Percentiles rank a stretch among this genome's conserved stretches.
Evolutionary conservation across 2,888 invertebrate species (phyloP).

Genomic region (Byasa hedistus): DNA sequence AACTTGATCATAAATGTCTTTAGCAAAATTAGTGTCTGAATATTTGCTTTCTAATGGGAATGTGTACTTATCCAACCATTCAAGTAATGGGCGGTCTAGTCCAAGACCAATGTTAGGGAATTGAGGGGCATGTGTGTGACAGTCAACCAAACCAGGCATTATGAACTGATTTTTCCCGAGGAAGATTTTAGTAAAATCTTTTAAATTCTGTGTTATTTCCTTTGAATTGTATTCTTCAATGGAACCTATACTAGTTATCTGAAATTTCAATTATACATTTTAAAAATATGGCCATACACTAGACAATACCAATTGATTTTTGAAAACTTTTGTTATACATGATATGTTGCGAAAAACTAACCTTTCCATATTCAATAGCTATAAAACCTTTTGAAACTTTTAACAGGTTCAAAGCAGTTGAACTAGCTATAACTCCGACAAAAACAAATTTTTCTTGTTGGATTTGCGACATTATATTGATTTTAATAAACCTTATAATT

Average conservation of each 20-base stretch:
- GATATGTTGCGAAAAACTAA: slow-evolving; percentile 44
- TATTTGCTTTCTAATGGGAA: slow-evolving; percentile 90
- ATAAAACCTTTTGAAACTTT: slow-evolving; percentile 75
- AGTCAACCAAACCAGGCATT: slow-evolving; percentile 93
- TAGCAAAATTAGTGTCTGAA: slow-evolving; percentile 83
- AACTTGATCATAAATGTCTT: slow-evolving; percentile 85
- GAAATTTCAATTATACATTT: slow-evolving; percentile 31
- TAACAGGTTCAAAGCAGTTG: slow-evolving; percentile 47
- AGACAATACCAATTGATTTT: background rate
- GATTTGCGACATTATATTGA: slow-evolving; percentile 43
- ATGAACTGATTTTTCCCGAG: slow-evolving; percentile 81
- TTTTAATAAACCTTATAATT: slow-evolving; percentile 13
- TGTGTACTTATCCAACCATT: slow-evolving; percentile 92
- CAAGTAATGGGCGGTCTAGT: slow-evolving; percentile 87
- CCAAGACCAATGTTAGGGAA: slow-evolving; percentile 92
- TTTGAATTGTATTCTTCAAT: slow-evolving; percentile 44
- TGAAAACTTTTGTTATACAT: background rate
- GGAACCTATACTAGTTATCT: slow-evolving; percentile 57
- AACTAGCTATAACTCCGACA: slow-evolving; percentile 54
- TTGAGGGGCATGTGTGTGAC: slow-evolving; percentile 94
- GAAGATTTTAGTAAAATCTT: slow-evolving; percentile 43
- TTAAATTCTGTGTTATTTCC: slow-evolving; percentile 40
- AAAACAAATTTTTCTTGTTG: slow-evolving; percentile 45
- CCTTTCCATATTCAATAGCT: slow-evolving; percentile 80
- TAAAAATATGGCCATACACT: background rate